These are phyloP conservation scores for Rhagoletis zephyria DNA, from an alignment of 1,140 invertebrate species.

Conservation along the genomic window DNA sequence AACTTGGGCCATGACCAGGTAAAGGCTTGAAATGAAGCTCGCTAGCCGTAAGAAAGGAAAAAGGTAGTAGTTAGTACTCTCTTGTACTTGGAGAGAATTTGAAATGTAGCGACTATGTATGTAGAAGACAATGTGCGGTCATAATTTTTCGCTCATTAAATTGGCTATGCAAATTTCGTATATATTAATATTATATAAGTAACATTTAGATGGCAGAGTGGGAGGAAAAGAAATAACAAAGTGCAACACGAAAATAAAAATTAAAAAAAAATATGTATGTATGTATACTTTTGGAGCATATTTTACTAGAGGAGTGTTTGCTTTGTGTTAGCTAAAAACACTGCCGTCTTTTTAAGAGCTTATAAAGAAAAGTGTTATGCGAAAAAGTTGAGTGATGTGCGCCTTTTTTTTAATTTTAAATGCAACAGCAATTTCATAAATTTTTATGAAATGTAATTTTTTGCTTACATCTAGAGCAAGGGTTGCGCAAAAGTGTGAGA, in stretches of 20 bases:
- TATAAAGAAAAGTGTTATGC: neutral
- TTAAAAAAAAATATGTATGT: too few species aligned
- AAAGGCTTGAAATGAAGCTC: neutral
- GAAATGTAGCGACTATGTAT: too few species aligned
- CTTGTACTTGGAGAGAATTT: too few species aligned
- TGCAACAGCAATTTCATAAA: neutral
- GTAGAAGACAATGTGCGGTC: neutral
- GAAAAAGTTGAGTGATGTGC: neutral
- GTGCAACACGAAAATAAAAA: too few species aligned
- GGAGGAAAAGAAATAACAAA: neutral
- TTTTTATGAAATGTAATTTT: constrained; percentile 8
- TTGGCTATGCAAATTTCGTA: constrained; percentile 37
- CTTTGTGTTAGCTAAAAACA: neutral
- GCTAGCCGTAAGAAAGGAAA: neutral
- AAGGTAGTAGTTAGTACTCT: neutral
- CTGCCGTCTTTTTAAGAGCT: neutral
- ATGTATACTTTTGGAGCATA: neutral
- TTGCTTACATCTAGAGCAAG: neutral
- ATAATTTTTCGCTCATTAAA: constrained; percentile 41
- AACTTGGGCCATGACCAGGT: neutral
- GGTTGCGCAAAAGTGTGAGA: neutral
- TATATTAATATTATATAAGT: neutral
- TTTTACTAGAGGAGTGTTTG: neutral
- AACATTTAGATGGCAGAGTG: neutral
- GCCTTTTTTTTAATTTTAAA: neutral